Evolutionary conservation across 2,888 invertebrate species (phyloP), one percentile per base, ranked within the genome.

Genomic region (Clunio marinus): DNA sequence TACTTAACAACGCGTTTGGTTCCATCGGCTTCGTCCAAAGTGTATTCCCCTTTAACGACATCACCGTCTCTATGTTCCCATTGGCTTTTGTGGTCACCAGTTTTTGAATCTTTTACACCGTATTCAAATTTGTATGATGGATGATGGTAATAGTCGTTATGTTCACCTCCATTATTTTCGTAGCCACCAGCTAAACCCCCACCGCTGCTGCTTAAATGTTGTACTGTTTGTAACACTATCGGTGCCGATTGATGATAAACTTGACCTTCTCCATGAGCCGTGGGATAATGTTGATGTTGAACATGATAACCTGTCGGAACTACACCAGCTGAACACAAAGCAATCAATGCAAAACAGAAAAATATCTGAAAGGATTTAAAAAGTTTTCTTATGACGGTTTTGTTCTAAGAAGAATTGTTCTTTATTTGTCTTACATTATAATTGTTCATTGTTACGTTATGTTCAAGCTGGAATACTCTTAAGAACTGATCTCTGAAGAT

Each of bases 1-100:
- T 81, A 81, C 72, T 81, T 79, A 37, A 81, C 80, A 65, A 82
- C 73, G 70, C 82, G 75, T 15, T 80, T 80, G 1, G 80, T 81
- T 51, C 81, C 81, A 71, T 81, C 81, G 24, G 81, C 74, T 73
- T 81, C 80, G 70, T 81, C 79, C 3, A 83, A 73, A 1, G 79
- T 78, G 28, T 58, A 58, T 27, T 24, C 25, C 4, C 58, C 58
- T n/a, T 58, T 58, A 3, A 58, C 58, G n/a, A 15, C n/a, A 15
- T 58, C 58, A 3, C 58, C 58, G 13, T 58, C 27, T 27, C 58
- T 24, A 2, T 27, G 17, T 17, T 58, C 58, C 58, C 58, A 58
- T 58, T 58, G 58, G 7, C 27, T 27, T 10, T 58, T 25, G 58
- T 58, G 58, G 28, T 58, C 58, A 10, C 28, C 28, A 28, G 58